These are phyloP conservation scores for Oryzias sinensis DNA, from an alignment of 2,797 vertebrate genomes.

Conservation along the genomic window DNA sequence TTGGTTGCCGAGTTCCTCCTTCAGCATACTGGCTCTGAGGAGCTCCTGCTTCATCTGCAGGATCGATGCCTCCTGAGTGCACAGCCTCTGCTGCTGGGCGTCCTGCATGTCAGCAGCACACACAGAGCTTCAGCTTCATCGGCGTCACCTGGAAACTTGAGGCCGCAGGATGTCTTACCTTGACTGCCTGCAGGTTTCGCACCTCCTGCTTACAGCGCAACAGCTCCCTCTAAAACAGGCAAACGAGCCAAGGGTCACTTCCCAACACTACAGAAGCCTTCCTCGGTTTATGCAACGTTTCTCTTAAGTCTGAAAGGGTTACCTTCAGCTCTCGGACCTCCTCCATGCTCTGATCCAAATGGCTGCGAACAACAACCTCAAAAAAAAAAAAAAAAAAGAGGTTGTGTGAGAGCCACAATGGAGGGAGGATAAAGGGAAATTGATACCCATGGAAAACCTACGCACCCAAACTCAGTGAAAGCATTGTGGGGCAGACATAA, in stretches of 20 bases:
- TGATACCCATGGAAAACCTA: constrained; percentile 56
- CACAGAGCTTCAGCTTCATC: constrained; percentile 2
- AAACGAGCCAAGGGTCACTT: constrained; percentile 19
- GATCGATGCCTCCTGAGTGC: constrained; percentile 88
- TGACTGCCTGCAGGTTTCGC: constrained; percentile 91
- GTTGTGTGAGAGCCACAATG: constrained; percentile 42
- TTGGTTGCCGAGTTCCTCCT: constrained; percentile 89
- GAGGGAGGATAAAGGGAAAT: constrained; percentile 43
- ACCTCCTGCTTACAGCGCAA: constrained; percentile 91
- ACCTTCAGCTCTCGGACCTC: constrained; percentile 94
- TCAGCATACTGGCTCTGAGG: constrained; percentile 87
- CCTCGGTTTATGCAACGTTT: no score
- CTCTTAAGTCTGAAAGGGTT: neutral
- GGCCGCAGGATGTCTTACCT: constrained; percentile 76
- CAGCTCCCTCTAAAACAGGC: constrained; percentile 85
- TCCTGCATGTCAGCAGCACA: constrained; percentile 75
- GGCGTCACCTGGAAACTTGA: neutral
- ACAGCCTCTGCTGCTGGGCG: constrained; percentile 91
- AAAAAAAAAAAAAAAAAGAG: constrained; percentile 23
- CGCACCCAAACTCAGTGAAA: constrained; percentile 22
- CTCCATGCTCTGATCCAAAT: constrained; percentile 94
- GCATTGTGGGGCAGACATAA: constrained; percentile 58
- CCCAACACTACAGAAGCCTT: no score
- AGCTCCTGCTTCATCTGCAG: constrained; percentile 97
- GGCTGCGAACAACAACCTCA: constrained; percentile 90